Conservation (phyloP, 2,888 invertebrate species). For the Diaphora mendica region DNA sequence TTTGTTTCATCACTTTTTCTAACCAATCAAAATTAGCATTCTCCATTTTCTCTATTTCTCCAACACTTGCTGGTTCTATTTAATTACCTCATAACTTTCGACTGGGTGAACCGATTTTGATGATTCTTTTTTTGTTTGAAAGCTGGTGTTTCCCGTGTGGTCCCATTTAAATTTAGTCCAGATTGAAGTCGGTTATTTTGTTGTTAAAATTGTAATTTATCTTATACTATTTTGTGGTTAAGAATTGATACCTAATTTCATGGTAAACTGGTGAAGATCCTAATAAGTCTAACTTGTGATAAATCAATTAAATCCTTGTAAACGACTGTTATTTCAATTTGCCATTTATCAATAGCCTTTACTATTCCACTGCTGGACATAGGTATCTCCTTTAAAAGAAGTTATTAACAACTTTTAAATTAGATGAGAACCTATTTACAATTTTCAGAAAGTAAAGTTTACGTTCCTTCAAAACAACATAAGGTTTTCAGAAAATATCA, state of each 20-base stretch:
- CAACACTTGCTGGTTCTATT: neutral
- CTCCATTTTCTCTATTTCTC: neutral
- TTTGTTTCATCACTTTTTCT: too few relatives aligned
- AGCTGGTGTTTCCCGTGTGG: too few relatives aligned
- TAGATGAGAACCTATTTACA: neutral
- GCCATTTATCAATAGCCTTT: neutral
- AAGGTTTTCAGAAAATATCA: constrained; percentile 1
- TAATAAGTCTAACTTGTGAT: neutral
- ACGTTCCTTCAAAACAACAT: neutral
- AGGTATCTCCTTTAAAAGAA: neutral
- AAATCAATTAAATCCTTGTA: neutral
- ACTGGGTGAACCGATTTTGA: too few relatives aligned
- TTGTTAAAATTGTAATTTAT: too few relatives aligned
- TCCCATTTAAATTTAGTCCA: too few relatives aligned
- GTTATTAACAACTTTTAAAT: neutral
- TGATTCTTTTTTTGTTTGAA: too few relatives aligned
- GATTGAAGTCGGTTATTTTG: too few relatives aligned
- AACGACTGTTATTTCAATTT: neutral
- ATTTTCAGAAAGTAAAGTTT: neutral
- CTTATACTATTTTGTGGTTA: neutral
- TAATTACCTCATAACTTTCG: too few relatives aligned
- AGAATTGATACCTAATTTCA: neutral
- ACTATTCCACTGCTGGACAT: too few relatives aligned
- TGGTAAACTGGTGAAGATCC: neutral
- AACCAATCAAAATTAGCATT: neutral